Evolutionary conservation across 2,888 invertebrate genomes (phyloP).

Genomic region (Meliscaeva auricollis): DNA sequence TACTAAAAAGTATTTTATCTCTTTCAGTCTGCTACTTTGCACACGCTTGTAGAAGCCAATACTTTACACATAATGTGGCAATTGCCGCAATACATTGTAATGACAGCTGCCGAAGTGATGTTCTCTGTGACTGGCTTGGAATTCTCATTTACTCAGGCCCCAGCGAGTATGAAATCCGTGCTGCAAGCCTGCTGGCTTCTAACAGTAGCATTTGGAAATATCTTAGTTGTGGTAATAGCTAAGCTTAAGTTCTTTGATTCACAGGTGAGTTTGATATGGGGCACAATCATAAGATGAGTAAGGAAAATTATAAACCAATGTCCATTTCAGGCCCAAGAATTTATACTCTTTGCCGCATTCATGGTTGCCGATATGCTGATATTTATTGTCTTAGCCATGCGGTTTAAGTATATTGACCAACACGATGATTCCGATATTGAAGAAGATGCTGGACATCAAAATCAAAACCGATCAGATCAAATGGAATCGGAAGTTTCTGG

Average conservation of each 20-base stretch:
- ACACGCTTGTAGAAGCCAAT: constrained; percentile 87
- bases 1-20: background rate
- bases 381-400: constrained; percentile 91
- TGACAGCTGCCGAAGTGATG: constrained; percentile 97
- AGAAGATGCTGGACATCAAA: constrained; percentile 12
- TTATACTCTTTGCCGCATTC: constrained; percentile 93
- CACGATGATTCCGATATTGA: constrained; percentile 57
- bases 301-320: background rate
- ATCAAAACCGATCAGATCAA: constrained; percentile 28
- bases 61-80: constrained; percentile 91
- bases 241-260: constrained; percentile 81
- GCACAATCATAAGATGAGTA: background rate
- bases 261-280: constrained; percentile 80
- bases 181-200: constrained; percentile 96
- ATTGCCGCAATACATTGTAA: constrained; percentile 95
- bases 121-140: constrained; percentile 98
- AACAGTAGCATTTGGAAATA: constrained; percentile 96
- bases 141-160: constrained; percentile 98
- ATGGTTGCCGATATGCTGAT: constrained; percentile 93
- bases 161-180: constrained; percentile 96
- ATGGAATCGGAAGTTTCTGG: constrained; percentile 26
- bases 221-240: constrained; percentile 91
- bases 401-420: constrained; percentile 89
- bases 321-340: constrained; percentile 90
- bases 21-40: constrained; percentile 77